Conservation (phyloP, 1,140 invertebrate species). For the Dendroctonus valens region DNA sequence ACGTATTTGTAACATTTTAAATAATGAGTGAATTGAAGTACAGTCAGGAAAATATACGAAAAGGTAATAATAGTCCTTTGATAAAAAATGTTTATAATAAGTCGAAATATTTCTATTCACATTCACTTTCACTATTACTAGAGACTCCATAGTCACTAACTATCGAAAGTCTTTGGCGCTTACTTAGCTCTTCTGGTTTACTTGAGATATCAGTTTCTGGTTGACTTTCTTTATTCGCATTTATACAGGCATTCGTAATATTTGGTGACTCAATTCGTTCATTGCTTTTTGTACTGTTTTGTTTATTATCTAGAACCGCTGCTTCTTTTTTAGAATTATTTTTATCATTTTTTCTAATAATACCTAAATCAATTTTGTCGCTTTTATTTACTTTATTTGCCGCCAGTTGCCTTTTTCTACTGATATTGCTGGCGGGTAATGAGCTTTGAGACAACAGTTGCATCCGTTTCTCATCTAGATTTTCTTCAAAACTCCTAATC, state of each 20-base stretch:
- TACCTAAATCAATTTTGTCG: constrained; percentile 36
- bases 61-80: too few species aligned
- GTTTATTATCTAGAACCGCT: background rate
- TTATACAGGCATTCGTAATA: too few species aligned
- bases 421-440: constrained; percentile 58
- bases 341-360: constrained; percentile 29
- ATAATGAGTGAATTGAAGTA: too few species aligned
- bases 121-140: constrained; percentile 13
- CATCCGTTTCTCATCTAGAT: constrained; percentile 53
- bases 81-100: too few species aligned
- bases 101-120: too few species aligned
- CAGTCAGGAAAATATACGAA: too few species aligned
- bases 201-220: constrained; percentile 4
- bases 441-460: constrained; percentile 52
- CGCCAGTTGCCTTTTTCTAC: constrained; percentile 49
- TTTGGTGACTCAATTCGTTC: background rate
- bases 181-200: constrained; percentile 3
- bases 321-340: background rate
- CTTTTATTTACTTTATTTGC: constrained; percentile 42
- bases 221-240: background rate
- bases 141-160: constrained; percentile 35
- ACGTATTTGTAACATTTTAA: too few species aligned
- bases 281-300: background rate
- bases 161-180: constrained; percentile 16
- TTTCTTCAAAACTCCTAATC: constrained; percentile 54